Evolutionary conservation across 1,140 invertebrate species (phyloP), one percentile per base, ranked within the genome.

Genomic region (Samia ricini): DNA sequence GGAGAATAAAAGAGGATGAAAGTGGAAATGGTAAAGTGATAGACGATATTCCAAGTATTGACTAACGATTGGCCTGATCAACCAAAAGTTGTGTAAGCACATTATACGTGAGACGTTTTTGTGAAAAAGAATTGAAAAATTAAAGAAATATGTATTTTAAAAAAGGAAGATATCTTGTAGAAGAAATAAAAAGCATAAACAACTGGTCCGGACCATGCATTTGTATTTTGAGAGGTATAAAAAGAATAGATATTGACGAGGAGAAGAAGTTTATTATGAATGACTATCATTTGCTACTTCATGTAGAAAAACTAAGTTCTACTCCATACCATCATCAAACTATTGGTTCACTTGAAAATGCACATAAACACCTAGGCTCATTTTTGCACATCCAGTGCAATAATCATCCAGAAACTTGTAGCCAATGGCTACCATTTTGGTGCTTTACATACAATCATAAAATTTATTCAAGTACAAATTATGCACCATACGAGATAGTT

Each of bases 81-180:
- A 54, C 57, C 52, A 58, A 60, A 59, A 60, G 60, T 63, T 22
- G 65, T 64, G 51, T 61, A 58, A 71, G 65, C 61, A 56, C 61
- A 64, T 29, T 57, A 60, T 42, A 57, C 65, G 59, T 66, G 48
- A 66, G 63, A n/a, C 54, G 69, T 26, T 51, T 66, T 75, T 64
- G 64, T 66, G 68, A 68, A 63, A 59, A 65, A 66, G 23, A 33
- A 70, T 23, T 24, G 18, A 55, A 21, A 50, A 15, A 2, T n/a
- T n/a, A 51, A n/a, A 10, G 20, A 51, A 51, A 54, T 23, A 20
- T 63, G 6, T 63, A 50, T 33, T 48, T 63, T 56, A 22, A 56
- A 49, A 56, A 63, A 50, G 36, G 42, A 36, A 51, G 49, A 51
- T 7, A 51, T 7, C 20, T 51, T n/a, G 3, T 51, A n/a, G 49